A percentile compares a stretch with the other conserved stretches of the same genome.
phyloP scores from a whole-genome alignment of 2,888 invertebrate species.

The Patella depressa region DNA sequence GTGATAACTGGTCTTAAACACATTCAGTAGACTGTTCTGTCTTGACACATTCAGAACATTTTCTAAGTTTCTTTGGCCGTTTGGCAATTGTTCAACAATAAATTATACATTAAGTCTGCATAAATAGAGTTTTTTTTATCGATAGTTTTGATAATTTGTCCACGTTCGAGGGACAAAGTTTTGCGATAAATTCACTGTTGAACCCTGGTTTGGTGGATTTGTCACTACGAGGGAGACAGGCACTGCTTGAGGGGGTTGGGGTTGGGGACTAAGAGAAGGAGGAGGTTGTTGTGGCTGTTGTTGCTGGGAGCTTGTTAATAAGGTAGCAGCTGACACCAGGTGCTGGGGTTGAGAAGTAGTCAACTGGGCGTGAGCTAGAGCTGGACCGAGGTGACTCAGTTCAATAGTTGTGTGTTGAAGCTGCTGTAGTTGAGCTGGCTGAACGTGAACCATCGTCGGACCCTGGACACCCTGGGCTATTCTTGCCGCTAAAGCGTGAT shows the following conservation, averaged over 20 bases:
- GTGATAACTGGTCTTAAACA: too few species aligned
- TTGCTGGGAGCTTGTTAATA: constrained; percentile 5
- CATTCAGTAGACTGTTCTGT: too few species aligned
- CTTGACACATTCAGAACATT: too few species aligned
- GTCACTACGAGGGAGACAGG: constrained; percentile 29
- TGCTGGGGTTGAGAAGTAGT: constrained; percentile 19
- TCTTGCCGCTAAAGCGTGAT: constrained; percentile 17
- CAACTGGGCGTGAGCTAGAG: constrained; percentile 51
- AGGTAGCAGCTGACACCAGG: constrained; percentile 14
- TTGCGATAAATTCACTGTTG: background rate
- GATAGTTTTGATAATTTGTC: constrained; percentile 15
- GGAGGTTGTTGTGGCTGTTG: background rate
- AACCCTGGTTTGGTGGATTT: constrained; percentile 22
- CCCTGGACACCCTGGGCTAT: constrained; percentile 18
- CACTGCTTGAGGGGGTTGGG: constrained; percentile 25
- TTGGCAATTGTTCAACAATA: too few species aligned
- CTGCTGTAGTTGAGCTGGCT: constrained; percentile 39
- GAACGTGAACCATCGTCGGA: constrained; percentile 50
- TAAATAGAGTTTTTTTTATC: background rate
- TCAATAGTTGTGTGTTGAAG: constrained; percentile 57
- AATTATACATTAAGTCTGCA: too few species aligned
- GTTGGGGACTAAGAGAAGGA: constrained; percentile 26
- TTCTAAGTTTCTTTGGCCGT: too few species aligned
- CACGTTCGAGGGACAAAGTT: constrained; percentile 18
- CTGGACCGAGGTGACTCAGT: constrained; percentile 56